A percentile compares a stretch with the other conserved stretches of the same genome.
Evolutionary conservation across 2,797 vertebrate genomes (phyloP).

Genomic region (Sylvilagus floridanus): DNA sequence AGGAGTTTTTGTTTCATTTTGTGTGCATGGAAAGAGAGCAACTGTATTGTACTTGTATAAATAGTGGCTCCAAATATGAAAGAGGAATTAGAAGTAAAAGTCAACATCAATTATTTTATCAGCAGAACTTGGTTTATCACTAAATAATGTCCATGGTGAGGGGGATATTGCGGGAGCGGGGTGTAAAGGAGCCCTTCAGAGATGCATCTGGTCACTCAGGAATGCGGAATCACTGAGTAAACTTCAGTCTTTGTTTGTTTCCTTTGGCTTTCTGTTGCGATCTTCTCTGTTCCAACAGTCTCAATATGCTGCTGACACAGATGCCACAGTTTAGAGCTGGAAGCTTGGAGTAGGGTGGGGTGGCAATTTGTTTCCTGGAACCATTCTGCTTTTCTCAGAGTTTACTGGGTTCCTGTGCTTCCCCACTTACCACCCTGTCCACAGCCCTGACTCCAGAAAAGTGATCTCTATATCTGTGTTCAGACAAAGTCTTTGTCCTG

Average conservation of each 20-base stretch:
- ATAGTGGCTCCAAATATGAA: constrained; percentile 11
- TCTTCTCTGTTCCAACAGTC: neutral
- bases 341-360: neutral
- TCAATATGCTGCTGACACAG: neutral
- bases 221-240: neutral
- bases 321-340: neutral
- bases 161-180: neutral
- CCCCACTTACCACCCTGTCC: neutral
- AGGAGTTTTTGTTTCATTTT: constrained; percentile 27
- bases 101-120: neutral
- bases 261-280: neutral
- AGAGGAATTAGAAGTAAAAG: constrained; percentile 26
- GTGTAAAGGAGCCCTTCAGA: neutral
- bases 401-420: neutral
- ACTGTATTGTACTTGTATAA: constrained; percentile 21
- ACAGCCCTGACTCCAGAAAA: neutral
- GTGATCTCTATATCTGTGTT: neutral
- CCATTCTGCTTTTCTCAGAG: constrained; percentile 18
- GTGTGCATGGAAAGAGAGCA: neutral
- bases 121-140: neutral
- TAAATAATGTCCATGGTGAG: neutral
- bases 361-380: neutral
- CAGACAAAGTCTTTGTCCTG: neutral
- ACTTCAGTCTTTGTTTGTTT: neutral
- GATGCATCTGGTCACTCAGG: neutral